Evolutionary conservation across 2,888 invertebrate species (phyloP).

Genomic region (Parnassius apollo): DNA sequence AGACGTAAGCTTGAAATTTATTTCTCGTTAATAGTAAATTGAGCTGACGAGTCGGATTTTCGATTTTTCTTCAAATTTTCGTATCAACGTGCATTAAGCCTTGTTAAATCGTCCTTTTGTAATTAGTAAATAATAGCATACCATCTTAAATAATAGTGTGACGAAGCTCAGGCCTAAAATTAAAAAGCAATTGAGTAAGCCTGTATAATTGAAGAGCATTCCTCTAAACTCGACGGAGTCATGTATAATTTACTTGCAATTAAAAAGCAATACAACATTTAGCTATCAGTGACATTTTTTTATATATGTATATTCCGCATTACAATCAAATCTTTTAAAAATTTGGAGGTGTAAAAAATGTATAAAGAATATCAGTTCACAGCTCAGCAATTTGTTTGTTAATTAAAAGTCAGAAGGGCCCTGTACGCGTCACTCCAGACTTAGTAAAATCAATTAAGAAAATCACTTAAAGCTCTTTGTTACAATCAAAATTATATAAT

Average conservation of each 20-base stretch:
- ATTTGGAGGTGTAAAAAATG: no score
- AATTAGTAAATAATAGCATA: conserved; percentile 20
- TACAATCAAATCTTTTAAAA: no score
- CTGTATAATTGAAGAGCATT: conserved; percentile 9
- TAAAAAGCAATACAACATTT: background rate
- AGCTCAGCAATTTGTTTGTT: no score
- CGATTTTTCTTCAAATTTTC: background rate
- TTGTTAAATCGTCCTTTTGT: conserved; percentile 9
- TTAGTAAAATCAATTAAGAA: background rate
- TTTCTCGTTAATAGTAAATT: conserved; percentile 29
- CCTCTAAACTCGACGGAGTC: conserved; percentile 4
- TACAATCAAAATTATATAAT: background rate
- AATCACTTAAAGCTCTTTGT: conserved; percentile 1
- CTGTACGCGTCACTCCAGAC: background rate
- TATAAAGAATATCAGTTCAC: no score
- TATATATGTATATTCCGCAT: no score
- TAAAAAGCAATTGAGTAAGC: conserved; percentile 21
- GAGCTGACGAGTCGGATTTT: conserved; percentile 1
- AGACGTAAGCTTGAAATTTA: conserved; percentile 50
- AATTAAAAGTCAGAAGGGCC: background rate
- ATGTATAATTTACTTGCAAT: conserved; percentile 18
- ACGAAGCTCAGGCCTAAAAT: conserved; percentile 6
- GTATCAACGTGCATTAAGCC: conserved; percentile 1
- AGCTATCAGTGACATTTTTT: no score
- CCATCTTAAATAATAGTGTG: conserved; percentile 5